Conservation (phyloP, 37 sponge, comb jelly and placozoan species). For the Oopsacas minuta region DNA sequence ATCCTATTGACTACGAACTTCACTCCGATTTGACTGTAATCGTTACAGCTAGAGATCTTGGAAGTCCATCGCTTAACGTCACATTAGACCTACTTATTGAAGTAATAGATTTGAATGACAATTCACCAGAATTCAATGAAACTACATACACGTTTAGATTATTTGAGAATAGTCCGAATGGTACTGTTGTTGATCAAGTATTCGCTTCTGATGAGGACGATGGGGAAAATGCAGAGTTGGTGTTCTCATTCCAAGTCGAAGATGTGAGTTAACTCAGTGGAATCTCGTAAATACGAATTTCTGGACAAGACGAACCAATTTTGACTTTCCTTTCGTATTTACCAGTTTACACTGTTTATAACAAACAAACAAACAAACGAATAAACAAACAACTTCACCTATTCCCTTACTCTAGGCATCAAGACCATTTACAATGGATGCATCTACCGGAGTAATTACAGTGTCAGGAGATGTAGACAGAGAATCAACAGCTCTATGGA, state of each 20-base stretch:
- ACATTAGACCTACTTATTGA: conserved; percentile 20
- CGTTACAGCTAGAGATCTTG: conserved; percentile 33
- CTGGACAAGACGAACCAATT: too few relatives aligned
- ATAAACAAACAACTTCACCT: neutral
- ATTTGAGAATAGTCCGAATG: conserved; percentile 23
- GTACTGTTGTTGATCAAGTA: conserved; percentile 23
- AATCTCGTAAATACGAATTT: too few relatives aligned
- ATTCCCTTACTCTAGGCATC: neutral
- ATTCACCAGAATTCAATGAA: conserved; percentile 25
- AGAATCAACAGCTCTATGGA: conserved; percentile 28
- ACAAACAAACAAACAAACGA: neutral
- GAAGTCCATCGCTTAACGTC: conserved; percentile 29
- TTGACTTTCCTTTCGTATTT: neutral
- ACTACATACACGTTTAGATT: conserved; percentile 5
- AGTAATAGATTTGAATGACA: conserved; percentile 11
- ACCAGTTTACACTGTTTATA: too few relatives aligned
- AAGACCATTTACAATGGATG: conserved; percentile 22
- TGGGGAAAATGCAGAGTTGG: neutral
- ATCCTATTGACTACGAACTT: neutral
- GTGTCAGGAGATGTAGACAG: conserved; percentile 25
- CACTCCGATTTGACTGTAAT: conserved; percentile 27
- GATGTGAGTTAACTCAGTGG: neutral
- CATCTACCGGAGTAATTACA: conserved; percentile 29
- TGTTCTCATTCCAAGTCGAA: neutral
- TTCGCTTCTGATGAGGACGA: conserved; percentile 38